phyloP scores from a whole-genome alignment of 2,113 vertebrate genomes.

The Mus spicilegus region DNA sequence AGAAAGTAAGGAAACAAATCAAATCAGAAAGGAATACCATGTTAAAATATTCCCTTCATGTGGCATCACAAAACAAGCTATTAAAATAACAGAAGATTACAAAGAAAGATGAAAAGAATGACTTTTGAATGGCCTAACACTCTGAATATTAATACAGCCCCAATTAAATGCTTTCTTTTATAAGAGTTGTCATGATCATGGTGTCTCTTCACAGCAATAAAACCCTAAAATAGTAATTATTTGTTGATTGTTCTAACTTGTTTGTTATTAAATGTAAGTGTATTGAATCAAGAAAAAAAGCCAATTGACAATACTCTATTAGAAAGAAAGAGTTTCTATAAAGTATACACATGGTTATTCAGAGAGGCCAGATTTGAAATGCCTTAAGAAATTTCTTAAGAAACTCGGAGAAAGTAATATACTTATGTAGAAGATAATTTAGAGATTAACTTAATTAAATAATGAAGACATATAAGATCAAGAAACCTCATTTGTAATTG shows the following conservation, averaged over 20 bases:
- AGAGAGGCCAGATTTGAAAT: neutral
- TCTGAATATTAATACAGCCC: neutral
- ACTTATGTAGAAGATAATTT: neutral
- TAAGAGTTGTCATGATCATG: neutral
- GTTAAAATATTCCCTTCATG: neutral
- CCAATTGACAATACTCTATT: neutral
- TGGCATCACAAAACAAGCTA: neutral
- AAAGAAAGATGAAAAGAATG: too few relatives aligned
- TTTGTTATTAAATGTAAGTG: neutral
- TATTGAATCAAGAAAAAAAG: neutral
- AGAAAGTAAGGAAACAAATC: too few relatives aligned
- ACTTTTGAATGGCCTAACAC: neutral
- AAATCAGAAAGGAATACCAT: neutral
- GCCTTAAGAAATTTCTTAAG: neutral
- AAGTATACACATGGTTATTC: neutral
- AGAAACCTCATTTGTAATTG: neutral
- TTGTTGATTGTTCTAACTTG: neutral
- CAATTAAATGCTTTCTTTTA: neutral
- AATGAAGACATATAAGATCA: neutral
- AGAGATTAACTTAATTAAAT: neutral
- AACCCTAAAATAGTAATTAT: neutral
- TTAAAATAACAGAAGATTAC: neutral
- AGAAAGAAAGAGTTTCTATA: neutral
- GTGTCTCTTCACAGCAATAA: neutral
- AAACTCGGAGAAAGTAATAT: neutral